Base-by-base conservation (phyloP, 2,888 invertebrate genomes). In the Mimumesa dahlbomi region DNA sequence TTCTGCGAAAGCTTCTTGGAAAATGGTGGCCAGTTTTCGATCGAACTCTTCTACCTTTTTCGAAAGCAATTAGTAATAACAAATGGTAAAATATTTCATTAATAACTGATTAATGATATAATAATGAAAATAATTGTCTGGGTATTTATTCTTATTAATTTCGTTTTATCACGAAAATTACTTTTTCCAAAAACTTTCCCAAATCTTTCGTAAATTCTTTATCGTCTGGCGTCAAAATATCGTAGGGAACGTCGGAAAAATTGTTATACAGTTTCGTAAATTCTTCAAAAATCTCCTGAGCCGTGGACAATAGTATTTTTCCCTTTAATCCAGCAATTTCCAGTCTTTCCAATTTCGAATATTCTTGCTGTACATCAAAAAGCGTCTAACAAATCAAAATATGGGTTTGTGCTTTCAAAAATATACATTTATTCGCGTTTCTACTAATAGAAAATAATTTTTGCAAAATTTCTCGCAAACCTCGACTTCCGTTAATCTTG, bases 321-420 rank as follows among this genome's bases (percentile, higher is more conserved):
- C 94, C 94, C 63, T 92, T 91, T 5, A 94, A 85, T 0, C 94
- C 96, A 40, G 94, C 94, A 59, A 96, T 92, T 84, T 95, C 95
- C 0, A 96, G 93, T 86, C 96, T 96, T 88, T 98, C 98, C 68
- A 98, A 89, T 86, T 97, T 97, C 43, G 93, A 90, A 88, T 96
- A 96, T 87, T 98, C 97, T 1, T 94, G 90, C n/a, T n/a, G n/a
- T n/a, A n/a, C n/a, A n/a, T n/a, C n/a, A n/a, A n/a, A n/a, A n/a
- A n/a, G 91, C 0, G 18, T 36, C 6, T 11, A 18, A 21, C 9
- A 61, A 61, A 50, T 9, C n/a, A 25, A 25, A 25, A 25, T 7
- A n/a, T n/a, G n/a, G n/a, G 25, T 25, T 25, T 3, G 7, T 7
- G 7, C 7, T 25, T 25, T 7, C 25, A 25, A 25, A 25, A 25